Evolutionary conservation across 2,888 invertebrate genomes (phyloP).

Genomic region (Hymenopus coronatus): DNA sequence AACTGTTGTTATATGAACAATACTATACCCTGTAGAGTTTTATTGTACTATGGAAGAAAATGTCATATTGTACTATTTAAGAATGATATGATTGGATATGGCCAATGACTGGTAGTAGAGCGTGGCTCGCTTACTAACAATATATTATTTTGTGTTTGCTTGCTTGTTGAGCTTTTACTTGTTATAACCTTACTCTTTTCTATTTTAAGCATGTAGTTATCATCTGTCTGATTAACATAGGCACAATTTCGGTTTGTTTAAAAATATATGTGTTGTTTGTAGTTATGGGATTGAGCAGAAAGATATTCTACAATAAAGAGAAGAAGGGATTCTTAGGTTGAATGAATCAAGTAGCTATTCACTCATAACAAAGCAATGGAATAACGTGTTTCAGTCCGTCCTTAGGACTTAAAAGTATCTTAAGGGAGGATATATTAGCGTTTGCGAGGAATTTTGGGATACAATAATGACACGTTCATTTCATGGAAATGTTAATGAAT

Average conservation of each 20-base stretch:
- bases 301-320: neutral
- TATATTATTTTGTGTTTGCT: neutral
- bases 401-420: no score
- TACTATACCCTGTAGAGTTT: neutral
- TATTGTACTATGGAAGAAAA: neutral
- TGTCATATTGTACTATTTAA: neutral
- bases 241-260: neutral
- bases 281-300: neutral
- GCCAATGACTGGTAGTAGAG: neutral
- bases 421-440: no score
- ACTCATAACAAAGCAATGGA: no score
- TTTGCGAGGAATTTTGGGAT: no score
- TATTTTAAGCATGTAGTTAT: neutral
- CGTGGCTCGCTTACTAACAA: neutral
- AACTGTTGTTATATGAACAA: neutral
- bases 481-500: no score
- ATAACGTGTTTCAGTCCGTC: no score
- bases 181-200: neutral
- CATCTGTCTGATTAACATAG: neutral
- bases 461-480: no score
- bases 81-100: neutral
- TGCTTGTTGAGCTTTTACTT: neutral
- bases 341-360: neutral
- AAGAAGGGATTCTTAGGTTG: neutral
- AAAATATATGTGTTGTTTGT: neutral